Conservation (phyloP, 2,888 invertebrate genomes). For the Drepanosiphum platanoidis region DNA sequence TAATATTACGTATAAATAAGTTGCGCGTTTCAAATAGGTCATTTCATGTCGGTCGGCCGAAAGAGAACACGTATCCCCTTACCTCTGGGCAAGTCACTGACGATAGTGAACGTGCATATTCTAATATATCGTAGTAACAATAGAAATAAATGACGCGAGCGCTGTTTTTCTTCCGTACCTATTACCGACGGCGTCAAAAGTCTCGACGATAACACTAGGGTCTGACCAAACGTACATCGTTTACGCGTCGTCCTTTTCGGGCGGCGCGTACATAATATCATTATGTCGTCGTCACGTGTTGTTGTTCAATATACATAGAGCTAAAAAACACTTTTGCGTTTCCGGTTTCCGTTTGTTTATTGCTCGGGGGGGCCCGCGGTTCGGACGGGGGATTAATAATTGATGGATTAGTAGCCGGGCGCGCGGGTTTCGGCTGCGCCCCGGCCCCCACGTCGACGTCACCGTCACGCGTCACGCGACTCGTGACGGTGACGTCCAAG, state of each 20-base stretch:
- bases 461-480: background rate
- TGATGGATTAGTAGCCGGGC: background rate
- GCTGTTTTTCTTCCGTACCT: background rate
- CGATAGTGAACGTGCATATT: no score
- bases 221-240: background rate
- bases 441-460: no score
- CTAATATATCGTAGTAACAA: no score
- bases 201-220: background rate
- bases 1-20: no score
- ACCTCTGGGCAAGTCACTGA: no score
- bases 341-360: constrained; percentile 2
- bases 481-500: background rate
- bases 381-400: background rate
- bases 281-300: background rate
- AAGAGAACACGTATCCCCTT: no score
- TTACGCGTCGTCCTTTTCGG: background rate
- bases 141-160: background rate
- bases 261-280: background rate
- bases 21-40: no score
- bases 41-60: no score
- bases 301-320: background rate
- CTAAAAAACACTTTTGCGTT: background rate
- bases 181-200: no score
- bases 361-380: background rate
- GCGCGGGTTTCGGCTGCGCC: background rate